phyloP scores from a whole-genome alignment of 2,113 vertebrate genomes.

The Rhadina sibilatrix region DNA sequence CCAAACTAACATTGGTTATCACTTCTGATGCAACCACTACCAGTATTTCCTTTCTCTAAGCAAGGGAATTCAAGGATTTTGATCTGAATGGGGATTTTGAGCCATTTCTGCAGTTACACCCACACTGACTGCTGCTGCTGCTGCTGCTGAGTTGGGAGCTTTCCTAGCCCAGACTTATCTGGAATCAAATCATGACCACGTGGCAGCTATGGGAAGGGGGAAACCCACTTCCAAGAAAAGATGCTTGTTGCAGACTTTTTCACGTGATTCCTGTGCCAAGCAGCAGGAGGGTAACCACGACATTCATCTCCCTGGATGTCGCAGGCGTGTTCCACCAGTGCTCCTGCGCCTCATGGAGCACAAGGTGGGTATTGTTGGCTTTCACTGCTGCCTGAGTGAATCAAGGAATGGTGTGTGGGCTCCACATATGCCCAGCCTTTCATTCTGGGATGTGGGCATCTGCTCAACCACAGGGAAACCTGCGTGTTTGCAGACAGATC shows the following conservation, averaged over 20 bases:
- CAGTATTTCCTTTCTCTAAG: not conserved
- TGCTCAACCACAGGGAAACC: not conserved
- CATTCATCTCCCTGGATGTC: not conserved
- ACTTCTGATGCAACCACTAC: not conserved
- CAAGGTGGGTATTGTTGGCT: not conserved
- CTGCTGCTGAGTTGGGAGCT: not conserved
- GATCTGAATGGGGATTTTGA: not conserved
- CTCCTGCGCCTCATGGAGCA: not conserved
- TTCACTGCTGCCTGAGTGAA: not conserved
- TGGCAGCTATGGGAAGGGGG: not conserved
- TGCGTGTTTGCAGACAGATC: rapidly evolving
- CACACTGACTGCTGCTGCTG: rapidly evolving
- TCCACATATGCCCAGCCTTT: not conserved
- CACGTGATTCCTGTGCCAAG: not conserved
- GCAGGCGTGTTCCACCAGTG: not conserved
- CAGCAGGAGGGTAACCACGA: not conserved
- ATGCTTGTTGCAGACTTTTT: not conserved
- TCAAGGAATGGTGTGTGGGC: not conserved
- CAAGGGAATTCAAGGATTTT: not conserved
- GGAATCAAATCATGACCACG: rapidly evolving
- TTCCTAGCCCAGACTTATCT: not conserved
- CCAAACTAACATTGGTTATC: rapidly evolving
- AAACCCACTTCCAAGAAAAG: not conserved
- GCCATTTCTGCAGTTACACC: not conserved
- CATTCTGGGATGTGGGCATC: not conserved